Conservation (phyloP, 2,797 vertebrate species). For the Graptemys geographica region DNA sequence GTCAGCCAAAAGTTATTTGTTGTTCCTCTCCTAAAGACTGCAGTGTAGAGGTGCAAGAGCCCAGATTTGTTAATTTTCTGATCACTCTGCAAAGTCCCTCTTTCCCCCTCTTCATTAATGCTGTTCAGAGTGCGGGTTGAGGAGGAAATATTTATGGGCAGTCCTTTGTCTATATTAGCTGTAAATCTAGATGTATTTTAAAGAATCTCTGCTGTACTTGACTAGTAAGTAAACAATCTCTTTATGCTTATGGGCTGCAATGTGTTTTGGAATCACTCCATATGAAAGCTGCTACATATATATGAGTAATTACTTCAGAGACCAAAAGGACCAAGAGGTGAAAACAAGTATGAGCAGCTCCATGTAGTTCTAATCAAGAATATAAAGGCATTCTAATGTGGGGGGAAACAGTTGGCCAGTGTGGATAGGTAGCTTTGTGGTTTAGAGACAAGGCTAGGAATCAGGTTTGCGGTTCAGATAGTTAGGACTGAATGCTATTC, state of each 20-base stretch:
- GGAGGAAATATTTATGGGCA: neutral
- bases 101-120: constrained; percentile 48
- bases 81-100: neutral
- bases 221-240: constrained; percentile 28
- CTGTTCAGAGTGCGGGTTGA: neutral
- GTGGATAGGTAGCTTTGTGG: neutral
- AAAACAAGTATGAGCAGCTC: constrained; percentile 47
- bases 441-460: neutral
- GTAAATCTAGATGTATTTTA: constrained; percentile 38
- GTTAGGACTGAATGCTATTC: neutral
- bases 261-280: constrained; percentile 14
- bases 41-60: constrained; percentile 9
- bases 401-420: neutral
- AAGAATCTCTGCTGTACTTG: constrained; percentile 46
- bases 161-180: neutral
- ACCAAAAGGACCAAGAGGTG: neutral
- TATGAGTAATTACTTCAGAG: constrained; percentile 1
- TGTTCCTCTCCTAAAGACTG: constrained; percentile 31
- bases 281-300: constrained; percentile 29
- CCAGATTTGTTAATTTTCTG: neutral
- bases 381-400: neutral
- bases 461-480: neutral
- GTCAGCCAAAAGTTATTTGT: constrained; percentile 21
- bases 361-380: constrained; percentile 3
- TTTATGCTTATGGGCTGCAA: constrained; percentile 30